Evolutionary conservation across 2,888 invertebrate genomes (phyloP).

Genomic region (Aporophyla nigra): DNA sequence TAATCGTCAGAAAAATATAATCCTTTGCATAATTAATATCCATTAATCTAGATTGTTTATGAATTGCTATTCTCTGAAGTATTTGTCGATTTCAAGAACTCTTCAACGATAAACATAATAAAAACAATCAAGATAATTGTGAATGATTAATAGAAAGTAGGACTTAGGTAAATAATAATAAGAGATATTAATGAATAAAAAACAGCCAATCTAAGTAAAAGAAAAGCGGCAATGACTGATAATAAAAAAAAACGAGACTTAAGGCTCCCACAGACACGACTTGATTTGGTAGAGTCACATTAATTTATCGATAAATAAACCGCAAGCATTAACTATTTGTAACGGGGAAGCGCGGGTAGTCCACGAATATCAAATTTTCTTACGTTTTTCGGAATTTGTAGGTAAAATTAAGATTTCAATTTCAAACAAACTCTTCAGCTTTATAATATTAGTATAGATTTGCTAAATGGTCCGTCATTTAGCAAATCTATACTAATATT

Average conservation of each 20-base stretch:
- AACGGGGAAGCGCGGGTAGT: no score
- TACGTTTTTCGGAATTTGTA: no score
- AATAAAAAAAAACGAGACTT: constrained; percentile 4
- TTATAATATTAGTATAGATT: no score
- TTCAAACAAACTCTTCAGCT: no score
- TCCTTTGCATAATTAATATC: constrained; percentile 28
- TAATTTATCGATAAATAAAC: no score
- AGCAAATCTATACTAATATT: no score
- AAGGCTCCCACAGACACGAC: not conserved
- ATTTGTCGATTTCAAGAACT: constrained; percentile 36
- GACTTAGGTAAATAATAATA: not conserved
- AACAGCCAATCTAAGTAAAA: not conserved
- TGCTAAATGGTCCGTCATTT: no score
- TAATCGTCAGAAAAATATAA: constrained; percentile 27
- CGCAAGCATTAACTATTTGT: no score
- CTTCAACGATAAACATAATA: constrained; percentile 20
- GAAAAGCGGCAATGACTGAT: constrained; percentile 31
- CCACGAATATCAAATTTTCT: no score
- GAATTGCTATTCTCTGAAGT: constrained; percentile 16
- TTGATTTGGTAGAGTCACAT: no score
- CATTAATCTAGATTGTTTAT: constrained; percentile 10
- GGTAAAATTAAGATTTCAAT: no score
- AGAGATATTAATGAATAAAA: not conserved
- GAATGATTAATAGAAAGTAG: constrained; percentile 17
- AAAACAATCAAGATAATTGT: constrained; percentile 33